Base-by-base conservation (phyloP, 2,888 invertebrate genomes). In the Periphyllus acericola region DNA sequence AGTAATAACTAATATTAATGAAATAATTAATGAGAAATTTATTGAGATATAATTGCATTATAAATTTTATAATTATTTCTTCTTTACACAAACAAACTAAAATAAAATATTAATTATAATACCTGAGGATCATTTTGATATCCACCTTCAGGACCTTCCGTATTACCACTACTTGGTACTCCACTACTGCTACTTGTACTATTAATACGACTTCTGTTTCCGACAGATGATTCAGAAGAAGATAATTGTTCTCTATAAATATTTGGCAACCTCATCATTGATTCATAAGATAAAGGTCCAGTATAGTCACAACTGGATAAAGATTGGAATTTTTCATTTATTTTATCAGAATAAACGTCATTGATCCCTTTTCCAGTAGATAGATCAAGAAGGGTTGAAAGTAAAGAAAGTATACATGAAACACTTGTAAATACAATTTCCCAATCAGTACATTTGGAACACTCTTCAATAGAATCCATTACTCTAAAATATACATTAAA, bases 391-490 rank as follows among this genome's bases (percentile, higher is more conserved):
- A 98, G 92, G 4, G 97, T 96, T 66, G 95, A 95, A 52, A 98
- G 92, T 89, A 98, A 93, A 0, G 96, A 95, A 9, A 96, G 96
- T 83, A 96, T 95, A 90, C 96, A 96, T 90, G 96, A 96, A 0
- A 96, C 95, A 90, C 96, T 96, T 0, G 96, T 95, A 81, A 95
- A 93, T n/a, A 96, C 92, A 9, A 96, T 94, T 89, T 94, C 94
- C 29, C 96, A 94, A 90, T 96, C 95, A 82, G 94, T 95, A 89
- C 95, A 95, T 90, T 95, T 94, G n/a, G 97, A 96, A 89, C 97
- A 96, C 92, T 98, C 98, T 92, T 97, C 97, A 91, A 98, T 95
- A 0, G 97, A 96, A 91, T 98, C 98, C 94, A 98, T 96, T 90
- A 97, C 95, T 90, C 98, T 96, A 90, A 32, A 91, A 91, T 71